phyloP scores from a whole-genome alignment of 2,888 invertebrate species.

The Drosophila hamatofila region DNA sequence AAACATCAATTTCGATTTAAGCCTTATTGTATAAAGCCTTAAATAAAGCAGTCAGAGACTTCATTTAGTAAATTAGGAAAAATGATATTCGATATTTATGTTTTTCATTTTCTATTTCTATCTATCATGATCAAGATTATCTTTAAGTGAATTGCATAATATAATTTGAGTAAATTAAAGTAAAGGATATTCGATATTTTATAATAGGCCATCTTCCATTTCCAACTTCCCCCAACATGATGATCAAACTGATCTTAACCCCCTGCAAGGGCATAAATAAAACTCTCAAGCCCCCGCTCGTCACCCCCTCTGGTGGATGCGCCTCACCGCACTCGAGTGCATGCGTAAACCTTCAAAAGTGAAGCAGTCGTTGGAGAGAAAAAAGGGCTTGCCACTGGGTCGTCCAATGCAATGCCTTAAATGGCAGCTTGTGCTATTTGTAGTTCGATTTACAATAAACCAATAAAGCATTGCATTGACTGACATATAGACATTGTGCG shows the following conservation, averaged over 20 bases:
- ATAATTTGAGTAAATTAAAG: neutral
- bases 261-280: slow-evolving; percentile 40
- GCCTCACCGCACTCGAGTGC: slow-evolving; percentile 70
- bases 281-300: neutral
- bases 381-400: slow-evolving; percentile 70
- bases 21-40: neutral
- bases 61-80: neutral
- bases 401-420: slow-evolving; percentile 64
- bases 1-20: neutral
- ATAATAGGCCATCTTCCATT: neutral
- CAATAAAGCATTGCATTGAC: slow-evolving; percentile 57
- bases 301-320: slow-evolving; percentile 37
- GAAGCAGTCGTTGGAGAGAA: slow-evolving; percentile 15
- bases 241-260: slow-evolving; percentile 12
- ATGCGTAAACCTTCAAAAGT: slow-evolving; percentile 67
- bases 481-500: slow-evolving; percentile 26
- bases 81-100: neutral
- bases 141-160: too few relatives aligned
- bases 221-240: neutral
- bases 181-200: neutral
- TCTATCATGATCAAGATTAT: too few relatives aligned
- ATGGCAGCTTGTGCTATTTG: slow-evolving; percentile 60
- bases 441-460: slow-evolving; percentile 69
- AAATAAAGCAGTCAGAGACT: neutral
- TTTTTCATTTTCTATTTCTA: neutral